Conservation (phyloP, 2,797 vertebrate species). For the Calcarius lapponicus region DNA sequence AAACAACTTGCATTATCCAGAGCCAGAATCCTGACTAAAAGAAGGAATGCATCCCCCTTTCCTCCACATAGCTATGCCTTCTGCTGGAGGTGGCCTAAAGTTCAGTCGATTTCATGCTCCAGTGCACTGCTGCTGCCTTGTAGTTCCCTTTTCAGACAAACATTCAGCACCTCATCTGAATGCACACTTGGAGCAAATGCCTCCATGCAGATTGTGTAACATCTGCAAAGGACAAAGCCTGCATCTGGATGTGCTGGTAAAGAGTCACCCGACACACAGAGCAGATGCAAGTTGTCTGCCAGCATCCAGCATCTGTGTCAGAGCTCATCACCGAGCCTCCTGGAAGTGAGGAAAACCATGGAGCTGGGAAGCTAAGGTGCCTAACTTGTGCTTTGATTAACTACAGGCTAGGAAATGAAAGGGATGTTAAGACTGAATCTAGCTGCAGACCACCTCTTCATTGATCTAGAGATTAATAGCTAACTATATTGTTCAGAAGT, state of each 20-base stretch:
- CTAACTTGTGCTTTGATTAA: background rate
- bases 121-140: background rate
- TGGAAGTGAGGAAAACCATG: background rate
- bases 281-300: background rate
- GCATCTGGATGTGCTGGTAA: rapidly evolving
- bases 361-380: background rate
- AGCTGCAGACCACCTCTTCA: background rate
- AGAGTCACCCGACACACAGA: background rate
- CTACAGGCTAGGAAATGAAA: background rate
- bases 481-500: background rate
- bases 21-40: background rate
- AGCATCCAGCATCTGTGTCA: background rate
- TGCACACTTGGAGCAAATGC: background rate
- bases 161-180: background rate
- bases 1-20: background rate
- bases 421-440: background rate
- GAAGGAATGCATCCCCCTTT: background rate
- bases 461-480: background rate
- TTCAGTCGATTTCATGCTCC: background rate
- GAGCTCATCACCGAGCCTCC: background rate
- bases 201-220: constrained; percentile 21
- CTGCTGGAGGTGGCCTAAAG: background rate
- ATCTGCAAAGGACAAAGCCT: background rate
- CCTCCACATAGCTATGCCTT: background rate
- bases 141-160: constrained; percentile 10